phyloP scores from a whole-genome alignment of 1,140 invertebrate species.

The roundworm (Caenorhabditis elegans) region DNA sequence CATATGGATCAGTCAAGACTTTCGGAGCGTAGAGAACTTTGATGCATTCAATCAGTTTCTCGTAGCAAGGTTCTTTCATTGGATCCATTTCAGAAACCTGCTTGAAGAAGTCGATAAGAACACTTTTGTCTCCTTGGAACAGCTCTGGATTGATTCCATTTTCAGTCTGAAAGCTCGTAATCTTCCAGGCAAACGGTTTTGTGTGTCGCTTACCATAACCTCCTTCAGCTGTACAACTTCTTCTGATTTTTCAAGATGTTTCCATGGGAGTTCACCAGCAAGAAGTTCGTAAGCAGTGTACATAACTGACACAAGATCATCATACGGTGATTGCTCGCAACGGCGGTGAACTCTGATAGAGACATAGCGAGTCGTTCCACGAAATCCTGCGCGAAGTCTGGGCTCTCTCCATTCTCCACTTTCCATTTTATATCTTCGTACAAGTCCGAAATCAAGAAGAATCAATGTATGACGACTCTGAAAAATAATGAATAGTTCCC shows the following conservation, averaged over 20 bases:
- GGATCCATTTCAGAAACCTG: neutral
- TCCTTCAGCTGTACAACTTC: slow-evolving; percentile 45
- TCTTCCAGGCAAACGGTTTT: neutral
- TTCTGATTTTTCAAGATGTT: slow-evolving; percentile 34
- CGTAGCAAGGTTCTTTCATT: slow-evolving; percentile 48
- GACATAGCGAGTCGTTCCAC: slow-evolving; percentile 94
- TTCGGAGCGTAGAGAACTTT: slow-evolving; percentile 34
- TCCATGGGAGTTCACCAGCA: slow-evolving; percentile 93
- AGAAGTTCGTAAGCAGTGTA: slow-evolving; percentile 73
- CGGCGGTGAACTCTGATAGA: slow-evolving; percentile 99
- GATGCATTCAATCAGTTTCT: slow-evolving; percentile 48
- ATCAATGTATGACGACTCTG: slow-evolving; percentile 51
- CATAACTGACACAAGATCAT: slow-evolving; percentile 95
- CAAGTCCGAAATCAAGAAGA: slow-evolving; percentile 94
- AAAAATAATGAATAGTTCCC: too few relatives aligned
- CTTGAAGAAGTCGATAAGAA: slow-evolving; percentile 22
- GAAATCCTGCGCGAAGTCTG: slow-evolving; percentile 88
- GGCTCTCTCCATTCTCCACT: slow-evolving; percentile 89
- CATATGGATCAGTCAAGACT: slow-evolving; percentile 46
- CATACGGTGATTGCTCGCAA: slow-evolving; percentile 72
- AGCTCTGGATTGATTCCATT: neutral
- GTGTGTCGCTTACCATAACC: neutral
- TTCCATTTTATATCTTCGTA: slow-evolving; percentile 84
- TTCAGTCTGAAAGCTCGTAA: slow-evolving; percentile 2
- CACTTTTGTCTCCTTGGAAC: neutral